A percentile compares a stretch with the other conserved stretches of the same genome.
These are phyloP conservation scores for Pyrgus malvae DNA, from an alignment of 2,888 invertebrate species.

Conservation along the genomic window DNA sequence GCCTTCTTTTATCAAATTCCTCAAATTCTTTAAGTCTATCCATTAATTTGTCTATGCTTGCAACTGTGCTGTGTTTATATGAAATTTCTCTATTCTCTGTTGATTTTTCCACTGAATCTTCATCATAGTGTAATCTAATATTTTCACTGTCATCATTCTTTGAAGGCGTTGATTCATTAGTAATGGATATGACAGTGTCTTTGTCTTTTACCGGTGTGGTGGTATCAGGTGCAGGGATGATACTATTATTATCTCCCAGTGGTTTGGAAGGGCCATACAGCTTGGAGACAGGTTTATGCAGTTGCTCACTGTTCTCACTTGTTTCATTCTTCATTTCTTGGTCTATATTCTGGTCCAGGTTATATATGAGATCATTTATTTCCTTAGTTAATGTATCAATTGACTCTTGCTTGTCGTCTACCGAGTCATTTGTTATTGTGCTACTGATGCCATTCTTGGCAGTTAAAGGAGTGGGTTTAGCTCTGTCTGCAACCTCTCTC, in stretches of 20 bases:
- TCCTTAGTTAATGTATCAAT: conserved; percentile 72
- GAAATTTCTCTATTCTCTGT: conserved; percentile 60
- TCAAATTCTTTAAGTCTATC: conserved; percentile 76
- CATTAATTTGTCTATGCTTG: conserved; percentile 77
- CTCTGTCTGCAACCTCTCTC: conserved; percentile 55
- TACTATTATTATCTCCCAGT: conserved; percentile 61
- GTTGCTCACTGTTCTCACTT: conserved; percentile 46
- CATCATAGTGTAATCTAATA: conserved; percentile 71
- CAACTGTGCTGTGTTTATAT: conserved; percentile 63
- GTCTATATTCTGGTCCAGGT: conserved; percentile 70
- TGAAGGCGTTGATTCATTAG: conserved; percentile 63
- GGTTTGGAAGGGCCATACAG: conserved; percentile 67
- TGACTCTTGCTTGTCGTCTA: conserved; percentile 66
- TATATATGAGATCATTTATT: conserved; percentile 72
- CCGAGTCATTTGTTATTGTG: conserved; percentile 47
- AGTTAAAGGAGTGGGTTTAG: conserved; percentile 35
- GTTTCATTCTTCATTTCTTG: conserved; percentile 48
- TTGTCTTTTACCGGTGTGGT: conserved; percentile 70
- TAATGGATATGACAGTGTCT: conserved; percentile 47
- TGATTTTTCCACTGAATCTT: conserved; percentile 64
- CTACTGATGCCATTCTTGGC: conserved; percentile 43
- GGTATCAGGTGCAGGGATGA: conserved; percentile 53
- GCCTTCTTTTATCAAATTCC: conserved; percentile 74
- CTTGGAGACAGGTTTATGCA: conserved; percentile 61
- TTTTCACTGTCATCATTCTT: conserved; percentile 73